phyloP scores from a whole-genome alignment of 2,113 vertebrate genomes.

The Nothocercus julius region DNA sequence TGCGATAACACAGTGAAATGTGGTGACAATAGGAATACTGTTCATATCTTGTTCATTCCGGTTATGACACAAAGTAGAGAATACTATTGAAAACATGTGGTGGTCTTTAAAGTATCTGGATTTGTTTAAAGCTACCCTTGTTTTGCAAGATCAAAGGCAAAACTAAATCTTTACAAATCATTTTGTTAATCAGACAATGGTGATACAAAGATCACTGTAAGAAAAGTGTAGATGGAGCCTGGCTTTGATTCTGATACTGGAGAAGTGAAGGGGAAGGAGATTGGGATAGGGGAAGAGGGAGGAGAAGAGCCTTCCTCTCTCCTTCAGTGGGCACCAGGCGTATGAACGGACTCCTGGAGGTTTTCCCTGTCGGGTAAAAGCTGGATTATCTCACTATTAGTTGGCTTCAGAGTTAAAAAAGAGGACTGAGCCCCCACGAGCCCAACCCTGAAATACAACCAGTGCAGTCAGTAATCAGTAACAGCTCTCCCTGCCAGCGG shows the following conservation, averaged over 20 bases:
- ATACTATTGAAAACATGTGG: slow-evolving; percentile 77
- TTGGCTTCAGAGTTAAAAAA: slow-evolving; percentile 32
- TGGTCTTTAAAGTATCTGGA: slow-evolving; percentile 77
- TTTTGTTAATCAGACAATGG: slow-evolving; percentile 77
- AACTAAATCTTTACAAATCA: slow-evolving; percentile 78
- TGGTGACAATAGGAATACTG: slow-evolving; percentile 61
- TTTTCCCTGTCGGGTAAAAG: background rate
- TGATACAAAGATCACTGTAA: slow-evolving; percentile 72
- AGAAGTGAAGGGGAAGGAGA: background rate
- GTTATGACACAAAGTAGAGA: slow-evolving; percentile 74
- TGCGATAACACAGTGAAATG: slow-evolving; percentile 66
- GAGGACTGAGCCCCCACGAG: background rate
- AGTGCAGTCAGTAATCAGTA: slow-evolving; percentile 32
- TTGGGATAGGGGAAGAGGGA: background rate
- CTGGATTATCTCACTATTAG: background rate
- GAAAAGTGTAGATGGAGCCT: slow-evolving; percentile 30
- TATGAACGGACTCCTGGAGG: background rate
- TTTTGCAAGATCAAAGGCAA: slow-evolving; percentile 82
- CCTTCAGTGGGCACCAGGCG: background rate
- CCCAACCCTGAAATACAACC: slow-evolving; percentile 38
- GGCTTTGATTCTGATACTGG: background rate
- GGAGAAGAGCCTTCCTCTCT: background rate
- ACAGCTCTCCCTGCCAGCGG: slow-evolving; percentile 55
- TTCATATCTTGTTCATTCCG: slow-evolving; percentile 78
- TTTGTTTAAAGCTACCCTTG: slow-evolving; percentile 76